Base-by-base conservation (phyloP, 1,140 invertebrate species). In the Lepidostoma basale region DNA sequence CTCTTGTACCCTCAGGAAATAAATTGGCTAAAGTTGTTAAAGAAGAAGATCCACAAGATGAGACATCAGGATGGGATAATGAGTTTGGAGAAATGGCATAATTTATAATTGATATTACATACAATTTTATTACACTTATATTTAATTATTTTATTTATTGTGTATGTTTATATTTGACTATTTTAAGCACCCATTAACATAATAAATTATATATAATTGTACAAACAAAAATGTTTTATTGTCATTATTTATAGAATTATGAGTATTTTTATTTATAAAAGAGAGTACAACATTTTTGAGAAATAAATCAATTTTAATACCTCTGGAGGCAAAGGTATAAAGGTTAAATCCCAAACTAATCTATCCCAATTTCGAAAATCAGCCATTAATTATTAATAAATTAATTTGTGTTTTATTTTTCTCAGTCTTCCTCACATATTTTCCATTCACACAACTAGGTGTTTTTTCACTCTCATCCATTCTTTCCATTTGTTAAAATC, bases 1-100 rank as follows among this genome's bases (percentile, higher is more conserved):
- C 81, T 0, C 90, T 97, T 40, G 78, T 82, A 10, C 89, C 91
- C 73, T 77, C 87, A 30, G 82, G 84, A 49, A 89, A 91, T 78
- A 91, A 91, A 75, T 90, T 91, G 75, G 88, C 89, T 60, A 83
- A 83, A 44, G 88, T 88, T 74, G 86, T 88, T 8, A 81, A 84
- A 40, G 87, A 89, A 58, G 83, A 84, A 36, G 75, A 83, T 73
- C 89, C 88, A 2, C 86, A 86, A 0, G 88, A 90, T 74, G 89
- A 91, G 70, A 79, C 81, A 9, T 88, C 88, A 20, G 89, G 89
- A 6, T 91, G 89, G 89, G 89, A 91, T 74, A 76, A 81, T 45
- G 87, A 90, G 67, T 90, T 90, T 74, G 86, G 77, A 78, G 56
- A 26, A 23, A 42, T 5, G 16, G 16, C 42, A 44, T 33, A 6